phyloP scores from a whole-genome alignment of 2,113 vertebrate genomes.

The Lasiurus borealis region DNA sequence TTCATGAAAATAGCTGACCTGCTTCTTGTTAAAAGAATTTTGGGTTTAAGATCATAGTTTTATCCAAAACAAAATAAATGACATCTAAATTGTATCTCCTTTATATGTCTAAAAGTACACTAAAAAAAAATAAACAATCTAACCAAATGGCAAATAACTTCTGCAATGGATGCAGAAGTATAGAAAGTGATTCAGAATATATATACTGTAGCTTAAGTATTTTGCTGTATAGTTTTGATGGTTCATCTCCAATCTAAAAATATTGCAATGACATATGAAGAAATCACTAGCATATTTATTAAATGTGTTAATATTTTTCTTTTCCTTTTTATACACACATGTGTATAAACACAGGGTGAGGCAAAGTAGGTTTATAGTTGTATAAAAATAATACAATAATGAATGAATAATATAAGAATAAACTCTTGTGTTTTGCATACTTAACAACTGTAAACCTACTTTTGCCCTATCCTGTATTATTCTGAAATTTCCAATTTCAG shows the following conservation, averaged over 20 bases:
- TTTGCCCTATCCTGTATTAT: not conserved
- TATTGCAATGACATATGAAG: not conserved
- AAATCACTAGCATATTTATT: not conserved
- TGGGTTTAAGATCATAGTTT: not conserved
- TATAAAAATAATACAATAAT: not conserved
- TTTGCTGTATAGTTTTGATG: constrained; percentile 18
- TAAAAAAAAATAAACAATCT: not conserved
- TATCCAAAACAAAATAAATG: not conserved
- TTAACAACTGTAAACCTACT: not conserved
- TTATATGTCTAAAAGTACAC: not conserved
- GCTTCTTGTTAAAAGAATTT: constrained; percentile 6
- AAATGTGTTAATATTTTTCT: not conserved
- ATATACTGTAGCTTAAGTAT: not conserved
- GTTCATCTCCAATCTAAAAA: not conserved
- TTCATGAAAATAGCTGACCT: constrained; percentile 2
- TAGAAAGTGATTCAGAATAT: constrained; percentile 15
- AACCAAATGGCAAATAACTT: not conserved
- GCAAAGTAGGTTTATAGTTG: not conserved
- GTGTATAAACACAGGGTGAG: not conserved
- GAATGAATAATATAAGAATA: not conserved
- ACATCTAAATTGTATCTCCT: not conserved
- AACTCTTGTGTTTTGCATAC: not conserved
- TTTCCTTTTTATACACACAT: not conserved
- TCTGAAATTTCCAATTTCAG: not conserved
- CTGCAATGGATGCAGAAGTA: not conserved